phyloP scores from a whole-genome alignment of 2,797 vertebrate genomes.

The Mus caroli region DNA sequence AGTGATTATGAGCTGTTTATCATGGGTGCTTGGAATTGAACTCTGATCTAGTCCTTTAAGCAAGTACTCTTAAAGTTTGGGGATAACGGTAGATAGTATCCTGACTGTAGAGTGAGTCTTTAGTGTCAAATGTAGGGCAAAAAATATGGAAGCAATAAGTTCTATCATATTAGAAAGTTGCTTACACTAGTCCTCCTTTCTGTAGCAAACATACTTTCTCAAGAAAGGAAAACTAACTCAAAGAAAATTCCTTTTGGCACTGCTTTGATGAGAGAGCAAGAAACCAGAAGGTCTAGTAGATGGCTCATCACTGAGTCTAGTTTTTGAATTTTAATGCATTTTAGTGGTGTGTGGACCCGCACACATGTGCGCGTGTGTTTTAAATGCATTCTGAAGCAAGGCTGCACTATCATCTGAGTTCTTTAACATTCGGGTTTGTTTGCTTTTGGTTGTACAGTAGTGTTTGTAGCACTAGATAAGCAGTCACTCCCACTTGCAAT shows the following conservation, averaged over 20 bases:
- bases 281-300: neutral
- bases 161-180: neutral
- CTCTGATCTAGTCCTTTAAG: neutral
- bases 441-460: neutral
- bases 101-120: neutral
- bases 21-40: neutral
- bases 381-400: neutral
- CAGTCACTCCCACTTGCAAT: neutral
- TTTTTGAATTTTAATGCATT: neutral
- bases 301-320: neutral
- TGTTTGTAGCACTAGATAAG: neutral
- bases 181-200: neutral
- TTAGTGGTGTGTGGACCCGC: neutral
- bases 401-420: neutral
- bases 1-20: neutral
- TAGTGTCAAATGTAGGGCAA: neutral
- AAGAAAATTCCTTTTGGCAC: neutral
- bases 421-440: neutral
- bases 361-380: neutral
- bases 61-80: neutral
- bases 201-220: neutral
- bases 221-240: slow-evolving; percentile 5
- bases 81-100: neutral
- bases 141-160: neutral
- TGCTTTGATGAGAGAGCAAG: neutral